Conservation (phyloP, 1,140 invertebrate species). For the Dendrolimus punctatus region DNA sequence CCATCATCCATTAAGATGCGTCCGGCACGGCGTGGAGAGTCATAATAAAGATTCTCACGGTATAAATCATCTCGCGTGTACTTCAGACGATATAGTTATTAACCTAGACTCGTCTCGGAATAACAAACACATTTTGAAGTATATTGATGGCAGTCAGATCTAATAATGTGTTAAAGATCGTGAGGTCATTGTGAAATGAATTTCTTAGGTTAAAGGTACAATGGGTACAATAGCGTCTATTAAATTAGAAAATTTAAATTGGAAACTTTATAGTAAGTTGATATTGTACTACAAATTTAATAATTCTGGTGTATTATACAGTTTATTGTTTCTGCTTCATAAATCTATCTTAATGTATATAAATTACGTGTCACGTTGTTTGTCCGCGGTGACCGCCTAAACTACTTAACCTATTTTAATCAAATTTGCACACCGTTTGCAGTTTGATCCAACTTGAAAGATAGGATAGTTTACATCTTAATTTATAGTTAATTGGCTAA, state of each 20-base stretch:
- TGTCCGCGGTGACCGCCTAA: no score
- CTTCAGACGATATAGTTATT: conserved; percentile 30
- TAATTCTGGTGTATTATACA: no score
- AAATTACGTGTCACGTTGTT: no score
- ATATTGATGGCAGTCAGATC: conserved; percentile 31
- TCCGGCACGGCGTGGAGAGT: conserved; percentile 8
- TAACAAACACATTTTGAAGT: conserved; percentile 29
- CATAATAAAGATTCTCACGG: conserved; percentile 27
- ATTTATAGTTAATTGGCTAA: no score
- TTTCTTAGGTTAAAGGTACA: conserved; percentile 7
- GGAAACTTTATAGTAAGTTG: conserved; percentile 1
- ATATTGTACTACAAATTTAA: not conserved
- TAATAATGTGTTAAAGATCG: conserved; percentile 22
- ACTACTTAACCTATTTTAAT: no score
- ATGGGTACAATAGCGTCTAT: conserved; percentile 1
- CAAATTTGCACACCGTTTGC: no score
- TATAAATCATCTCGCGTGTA: conserved; percentile 24
- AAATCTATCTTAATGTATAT: no score
- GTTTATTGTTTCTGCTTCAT: no score
- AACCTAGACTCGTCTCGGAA: conserved; percentile 16
- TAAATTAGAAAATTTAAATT: not conserved
- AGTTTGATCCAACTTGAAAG: no score
- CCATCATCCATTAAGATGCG: not conserved
- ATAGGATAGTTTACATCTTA: no score
- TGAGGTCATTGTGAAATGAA: conserved; percentile 25